Conservation (phyloP, 2,888 invertebrate species). For the Xanthorhoe designata region DNA sequence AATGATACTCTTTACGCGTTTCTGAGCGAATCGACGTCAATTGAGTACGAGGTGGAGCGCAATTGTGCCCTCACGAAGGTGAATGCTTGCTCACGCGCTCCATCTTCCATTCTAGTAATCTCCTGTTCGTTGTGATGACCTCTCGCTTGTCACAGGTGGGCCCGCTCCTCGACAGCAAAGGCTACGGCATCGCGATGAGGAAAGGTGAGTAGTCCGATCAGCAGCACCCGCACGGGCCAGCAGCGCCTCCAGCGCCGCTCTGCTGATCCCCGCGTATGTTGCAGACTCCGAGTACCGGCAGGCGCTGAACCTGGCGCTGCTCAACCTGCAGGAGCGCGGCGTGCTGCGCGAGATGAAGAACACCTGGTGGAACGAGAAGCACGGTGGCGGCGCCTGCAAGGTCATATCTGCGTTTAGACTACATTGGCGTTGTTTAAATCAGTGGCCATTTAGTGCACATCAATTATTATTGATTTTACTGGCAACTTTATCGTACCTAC, state of each 20-base stretch:
- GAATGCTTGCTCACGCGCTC: constrained; percentile 16
- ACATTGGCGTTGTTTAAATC: too few species aligned
- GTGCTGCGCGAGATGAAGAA: constrained; percentile 91
- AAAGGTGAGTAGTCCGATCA: constrained; percentile 85
- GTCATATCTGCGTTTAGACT: constrained; percentile 58
- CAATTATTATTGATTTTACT: too few species aligned
- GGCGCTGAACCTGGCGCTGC: constrained; percentile 91
- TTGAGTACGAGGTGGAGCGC: constrained; percentile 87
- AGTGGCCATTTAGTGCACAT: too few species aligned
- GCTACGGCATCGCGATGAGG: constrained; percentile 94
- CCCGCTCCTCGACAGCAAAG: constrained; percentile 91
- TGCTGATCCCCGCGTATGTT: constrained; percentile 8
- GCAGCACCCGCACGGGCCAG: too few species aligned
- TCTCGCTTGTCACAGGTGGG: constrained; percentile 82
- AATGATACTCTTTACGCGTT: constrained; percentile 88
- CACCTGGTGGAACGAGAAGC: constrained; percentile 96
- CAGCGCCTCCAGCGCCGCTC: neutral
- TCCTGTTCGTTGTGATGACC: too few species aligned
- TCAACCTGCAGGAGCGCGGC: constrained; percentile 94
- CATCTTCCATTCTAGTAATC: neutral
- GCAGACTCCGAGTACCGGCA: constrained; percentile 90
- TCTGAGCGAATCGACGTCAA: constrained; percentile 95
- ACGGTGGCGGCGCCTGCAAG: constrained; percentile 90
- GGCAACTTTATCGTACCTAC: too few species aligned
- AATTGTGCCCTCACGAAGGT: constrained; percentile 89